phyloP scores from a whole-genome alignment of 2,888 invertebrate genomes.

The Coelopa pilipes region DNA sequence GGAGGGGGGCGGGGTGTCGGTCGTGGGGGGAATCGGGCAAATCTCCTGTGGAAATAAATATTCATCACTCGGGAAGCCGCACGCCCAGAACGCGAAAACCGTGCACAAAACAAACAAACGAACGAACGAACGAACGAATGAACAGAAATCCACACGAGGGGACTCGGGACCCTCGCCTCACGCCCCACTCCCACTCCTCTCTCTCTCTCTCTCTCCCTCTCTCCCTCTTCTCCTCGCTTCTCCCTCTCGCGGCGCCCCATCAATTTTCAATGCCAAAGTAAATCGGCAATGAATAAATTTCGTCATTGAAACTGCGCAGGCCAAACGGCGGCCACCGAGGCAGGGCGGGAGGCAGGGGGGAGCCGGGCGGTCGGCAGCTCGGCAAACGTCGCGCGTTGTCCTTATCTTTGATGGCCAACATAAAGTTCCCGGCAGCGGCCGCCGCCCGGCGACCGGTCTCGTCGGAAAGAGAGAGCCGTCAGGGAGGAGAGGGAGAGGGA shows the following conservation, averaged over 20 bases:
- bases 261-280: constrained; percentile 32
- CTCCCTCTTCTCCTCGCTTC: too few relatives aligned
- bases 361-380: constrained; percentile 7
- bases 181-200: neutral
- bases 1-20: too few relatives aligned
- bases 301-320: constrained; percentile 28
- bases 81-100: constrained; percentile 25
- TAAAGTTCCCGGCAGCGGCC: constrained; percentile 11
- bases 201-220: neutral
- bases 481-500: neutral
- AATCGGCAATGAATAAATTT: constrained; percentile 63
- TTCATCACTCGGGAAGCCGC: constrained; percentile 51
- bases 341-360: constrained; percentile 10
- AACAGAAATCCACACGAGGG: neutral
- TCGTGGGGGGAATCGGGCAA: constrained; percentile 13
- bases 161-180: neutral
- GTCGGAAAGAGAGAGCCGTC: too few relatives aligned
- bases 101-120: constrained; percentile 12
- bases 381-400: constrained; percentile 17
- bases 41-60: constrained; percentile 59
- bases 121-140: neutral
- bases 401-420: constrained; percentile 29
- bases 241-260: constrained; percentile 22
- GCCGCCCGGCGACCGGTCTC: too few relatives aligned
- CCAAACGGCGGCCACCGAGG: constrained; percentile 29